A percentile compares a stretch with the other conserved stretches of the same genome.
Evolutionary conservation across 2,888 invertebrate genomes (phyloP).

Genomic region (Acanthosoma haemorrhoidale): DNA sequence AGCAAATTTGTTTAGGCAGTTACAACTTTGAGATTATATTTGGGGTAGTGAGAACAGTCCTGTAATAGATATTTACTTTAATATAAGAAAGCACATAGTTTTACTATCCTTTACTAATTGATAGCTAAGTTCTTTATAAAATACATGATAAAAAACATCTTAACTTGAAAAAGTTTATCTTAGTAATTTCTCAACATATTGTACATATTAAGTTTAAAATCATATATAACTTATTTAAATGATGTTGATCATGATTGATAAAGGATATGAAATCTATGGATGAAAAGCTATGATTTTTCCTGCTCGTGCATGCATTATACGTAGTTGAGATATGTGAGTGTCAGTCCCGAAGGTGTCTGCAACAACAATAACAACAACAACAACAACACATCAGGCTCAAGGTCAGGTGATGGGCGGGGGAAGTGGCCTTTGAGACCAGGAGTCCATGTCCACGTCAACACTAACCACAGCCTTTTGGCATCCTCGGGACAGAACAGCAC

Average conservation of each 20-base stretch:
- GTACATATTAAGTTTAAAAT: background rate
- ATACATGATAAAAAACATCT: no score
- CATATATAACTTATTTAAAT: no score
- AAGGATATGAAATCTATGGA: background rate
- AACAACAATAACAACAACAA: constrained; percentile 38
- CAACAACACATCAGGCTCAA: constrained; percentile 28
- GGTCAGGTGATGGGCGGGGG: constrained; percentile 8
- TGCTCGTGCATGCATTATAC: constrained; percentile 8
- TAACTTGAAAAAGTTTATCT: no score
- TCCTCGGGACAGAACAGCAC: constrained; percentile 34
- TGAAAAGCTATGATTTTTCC: background rate
- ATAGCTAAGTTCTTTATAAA: no score
- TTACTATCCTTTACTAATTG: no score
- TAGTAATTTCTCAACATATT: no score
- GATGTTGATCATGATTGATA: background rate
- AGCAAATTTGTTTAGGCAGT: no score
- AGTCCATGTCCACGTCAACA: constrained; percentile 80
- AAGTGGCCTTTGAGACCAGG: constrained; percentile 85
- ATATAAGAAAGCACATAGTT: no score
- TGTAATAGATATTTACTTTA: no score
- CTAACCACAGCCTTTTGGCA: constrained; percentile 47
- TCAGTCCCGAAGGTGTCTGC: constrained; percentile 37
- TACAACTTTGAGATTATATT: no score
- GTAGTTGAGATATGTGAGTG: constrained; percentile 24
- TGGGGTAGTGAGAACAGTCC: no score